These are phyloP conservation scores for Oryzias curvinotus DNA, from an alignment of 2,113 vertebrate species.

Conservation along the genomic window DNA sequence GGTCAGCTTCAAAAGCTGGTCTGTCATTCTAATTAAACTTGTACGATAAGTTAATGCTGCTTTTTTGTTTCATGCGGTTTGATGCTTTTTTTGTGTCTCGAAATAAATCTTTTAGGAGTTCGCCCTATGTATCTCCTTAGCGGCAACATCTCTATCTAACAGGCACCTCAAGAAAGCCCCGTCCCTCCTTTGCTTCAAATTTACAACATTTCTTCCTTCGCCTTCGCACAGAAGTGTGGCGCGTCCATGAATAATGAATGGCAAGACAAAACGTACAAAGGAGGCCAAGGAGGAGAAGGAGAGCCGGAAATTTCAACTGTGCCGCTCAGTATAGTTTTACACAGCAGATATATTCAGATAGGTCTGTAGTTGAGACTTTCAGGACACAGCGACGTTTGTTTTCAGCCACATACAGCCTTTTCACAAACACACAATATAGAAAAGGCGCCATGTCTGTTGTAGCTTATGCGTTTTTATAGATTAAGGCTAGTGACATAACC, in stretches of 20 bases:
- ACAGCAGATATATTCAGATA: background rate
- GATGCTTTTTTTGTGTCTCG: background rate
- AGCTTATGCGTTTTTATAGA: background rate
- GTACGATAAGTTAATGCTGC: background rate
- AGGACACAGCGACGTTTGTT: background rate
- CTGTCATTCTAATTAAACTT: slow-evolving; percentile 6
- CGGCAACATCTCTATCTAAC: slow-evolving; percentile 7
- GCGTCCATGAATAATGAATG: slow-evolving; percentile 61
- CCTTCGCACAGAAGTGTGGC: slow-evolving; percentile 32
- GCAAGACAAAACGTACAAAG: slow-evolving; percentile 25
- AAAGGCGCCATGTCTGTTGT: background rate
- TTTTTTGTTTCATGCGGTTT: background rate
- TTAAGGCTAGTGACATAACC: background rate
- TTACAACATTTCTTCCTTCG: slow-evolving; percentile 22
- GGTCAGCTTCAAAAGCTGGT: background rate
- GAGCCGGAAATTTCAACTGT: slow-evolving; percentile 7
- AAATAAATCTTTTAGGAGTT: slow-evolving; percentile 21
- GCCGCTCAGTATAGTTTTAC: slow-evolving; percentile 40
- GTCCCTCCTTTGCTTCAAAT: slow-evolving; percentile 9
- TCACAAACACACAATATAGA: too few species aligned
- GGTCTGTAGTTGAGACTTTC: background rate
- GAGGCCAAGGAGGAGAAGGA: slow-evolving; percentile 21
- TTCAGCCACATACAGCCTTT: background rate
- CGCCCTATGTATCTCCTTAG: background rate
- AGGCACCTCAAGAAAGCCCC: slow-evolving; percentile 19